Evolutionary conservation across 2,888 invertebrate genomes (phyloP), one percentile per base, ranked within the genome.

Genomic region (Phaedon cochleariae): DNA sequence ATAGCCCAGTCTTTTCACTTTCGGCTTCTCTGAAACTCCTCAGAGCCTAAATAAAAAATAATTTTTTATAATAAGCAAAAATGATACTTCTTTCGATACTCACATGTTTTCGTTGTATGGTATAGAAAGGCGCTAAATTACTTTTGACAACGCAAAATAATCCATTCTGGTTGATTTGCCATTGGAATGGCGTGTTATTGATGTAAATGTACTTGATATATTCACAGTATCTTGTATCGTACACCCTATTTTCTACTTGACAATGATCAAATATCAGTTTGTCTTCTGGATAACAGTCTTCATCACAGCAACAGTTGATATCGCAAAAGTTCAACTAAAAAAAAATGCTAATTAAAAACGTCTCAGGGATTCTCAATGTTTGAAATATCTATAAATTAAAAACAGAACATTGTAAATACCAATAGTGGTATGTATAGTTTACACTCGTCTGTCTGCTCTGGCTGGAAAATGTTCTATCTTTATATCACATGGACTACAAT

Each of bases 271-370:
- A 92, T 1, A 88, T 83, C 63, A 82, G 77, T 64, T 85, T 84
- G 73, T 93, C 90, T 58, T 84, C 83, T 22, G 84, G 81, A 9
- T 86, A 83, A 78, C 95, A 95, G 74, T 94, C 92, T 52, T 76
- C 77, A 81, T 95, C 95, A 81, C 95, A 95, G 79, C 94, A 95
- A 79, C 95, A 95, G 80, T 93, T 92, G 59, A 93, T 87, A 82
- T 95, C 93, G 83, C 95, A 95, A 37, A 85, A 84, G 73, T 85
- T 84, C 54, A 83, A 82, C 90, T 91, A 73, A 63, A 83, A 75
- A 15, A 20, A 20, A 54, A 54, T 5, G n/a, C n/a, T n/a, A n/a
- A n/a, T n/a, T n/a, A n/a, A n/a, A n/a, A n/a, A 21, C 2, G 51
- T 46, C 26, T 26, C 29, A 34, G 34, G 34, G 12, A 26, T 26